phyloP scores from a whole-genome alignment of 2,888 invertebrate species.

The Asteroscopus sphinx region DNA sequence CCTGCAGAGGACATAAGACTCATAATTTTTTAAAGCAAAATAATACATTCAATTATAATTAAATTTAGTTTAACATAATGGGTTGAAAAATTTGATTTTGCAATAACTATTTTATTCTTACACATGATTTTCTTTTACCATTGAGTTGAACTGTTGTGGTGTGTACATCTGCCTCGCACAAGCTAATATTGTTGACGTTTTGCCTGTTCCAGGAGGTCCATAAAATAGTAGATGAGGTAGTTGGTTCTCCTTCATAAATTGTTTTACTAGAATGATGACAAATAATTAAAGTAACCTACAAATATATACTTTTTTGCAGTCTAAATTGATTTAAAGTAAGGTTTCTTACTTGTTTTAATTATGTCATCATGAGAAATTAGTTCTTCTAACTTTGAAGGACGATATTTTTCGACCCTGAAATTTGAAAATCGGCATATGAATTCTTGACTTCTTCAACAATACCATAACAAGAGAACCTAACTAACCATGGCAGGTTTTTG shows the following conservation, averaged over 20 bases:
- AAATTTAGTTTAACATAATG: too few species aligned
- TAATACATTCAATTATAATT: too few species aligned
- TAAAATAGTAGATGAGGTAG: constrained; percentile 99
- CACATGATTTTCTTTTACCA: constrained; percentile 91
- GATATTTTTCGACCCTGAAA: constrained; percentile 99
- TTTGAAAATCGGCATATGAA: constrained; percentile 3
- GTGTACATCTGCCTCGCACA: constrained; percentile 98
- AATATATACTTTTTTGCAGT: constrained; percentile 2
- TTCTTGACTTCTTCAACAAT: background rate
- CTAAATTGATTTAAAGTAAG: too few species aligned
- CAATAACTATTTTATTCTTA: too few species aligned
- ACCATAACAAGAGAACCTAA: constrained; percentile 23
- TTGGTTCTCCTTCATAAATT: constrained; percentile 97
- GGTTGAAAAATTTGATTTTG: too few species aligned
- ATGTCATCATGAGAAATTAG: constrained; percentile 99
- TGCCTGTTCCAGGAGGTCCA: constrained; percentile 99
- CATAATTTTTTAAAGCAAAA: too few species aligned
- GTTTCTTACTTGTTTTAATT: constrained; percentile 96
- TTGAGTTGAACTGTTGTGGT: constrained; percentile 96
- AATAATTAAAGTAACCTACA: constrained; percentile 48
- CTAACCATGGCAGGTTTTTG: constrained; percentile 91
- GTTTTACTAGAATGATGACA: constrained; percentile 90
- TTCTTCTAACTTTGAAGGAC: constrained; percentile 97
- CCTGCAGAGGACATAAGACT: constrained; percentile 83
- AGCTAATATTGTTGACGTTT: constrained; percentile 99